Base-by-base conservation (phyloP, 2,113 vertebrate genomes). In the Gymnorhina tibicen region DNA sequence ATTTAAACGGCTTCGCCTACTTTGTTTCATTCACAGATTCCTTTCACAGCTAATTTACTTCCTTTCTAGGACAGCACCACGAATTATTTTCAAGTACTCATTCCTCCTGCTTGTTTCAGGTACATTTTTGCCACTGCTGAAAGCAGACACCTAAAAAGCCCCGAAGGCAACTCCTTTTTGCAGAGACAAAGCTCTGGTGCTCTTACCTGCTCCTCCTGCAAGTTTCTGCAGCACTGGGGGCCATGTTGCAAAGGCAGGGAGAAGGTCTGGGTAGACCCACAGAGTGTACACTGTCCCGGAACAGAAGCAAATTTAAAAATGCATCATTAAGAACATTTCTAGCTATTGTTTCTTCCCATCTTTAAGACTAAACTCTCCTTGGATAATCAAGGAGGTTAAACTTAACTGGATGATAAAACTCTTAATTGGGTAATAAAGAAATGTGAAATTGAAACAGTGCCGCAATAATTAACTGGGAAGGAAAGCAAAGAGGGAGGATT, bases 171-270 rank as follows among this genome's bases (percentile, higher is more conserved):
- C 17, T 62, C 35, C 46, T 60, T 52, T 47, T 32, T 53, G 41
- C 72, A 62, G 22, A 35, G 24, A 58, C 41, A 39, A n/a, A 70
- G 28, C 26, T 90, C 27, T 76, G 58, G 39, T 84, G 26, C 67
- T 75, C 97, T 96, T 98, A 99, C 99, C 99, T 98, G 99, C 99
- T 81, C 99, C 99, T 73, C 99, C 98, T 11, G 97, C 97, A 89
- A 99, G 95, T 88, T 99, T 99, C 95, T 99, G 98, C 2, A 99
- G 95, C 59, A 99, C 99, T 28, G 97, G 98, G 56, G 99, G 98
- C 99, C 99, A 99, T 53, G 99, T 99, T 44, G 97, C 97, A 88
- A 99, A 99, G 14, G 97, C 91, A 78, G 99, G 99, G 11, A 99
- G 97, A 93, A 99, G 97, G 96, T 98, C 96, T 16, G 99, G 99